These are phyloP conservation scores for Rhyacichthys aspro DNA, from an alignment of 2,797 vertebrate genomes.

Conservation along the genomic window DNA sequence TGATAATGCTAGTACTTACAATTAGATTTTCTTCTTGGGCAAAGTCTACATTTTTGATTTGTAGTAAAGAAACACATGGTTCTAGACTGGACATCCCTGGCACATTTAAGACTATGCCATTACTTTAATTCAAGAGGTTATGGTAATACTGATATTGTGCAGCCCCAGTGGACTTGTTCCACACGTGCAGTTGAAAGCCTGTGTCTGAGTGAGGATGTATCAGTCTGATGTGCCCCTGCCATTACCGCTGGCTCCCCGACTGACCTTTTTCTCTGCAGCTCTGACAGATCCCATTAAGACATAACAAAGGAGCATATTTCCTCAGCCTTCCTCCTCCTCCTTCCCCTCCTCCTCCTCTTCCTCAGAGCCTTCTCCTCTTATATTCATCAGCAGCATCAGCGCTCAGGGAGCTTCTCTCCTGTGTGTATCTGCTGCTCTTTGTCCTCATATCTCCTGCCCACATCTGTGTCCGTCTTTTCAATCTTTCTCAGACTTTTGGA, in stretches of 20 bases:
- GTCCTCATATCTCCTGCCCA: conserved; percentile 4
- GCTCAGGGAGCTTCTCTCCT: conserved; percentile 38
- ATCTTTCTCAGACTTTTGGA: conserved; percentile 3
- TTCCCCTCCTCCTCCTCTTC: conserved; percentile 25
- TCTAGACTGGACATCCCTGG: too few relatives aligned
- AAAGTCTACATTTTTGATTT: too few relatives aligned
- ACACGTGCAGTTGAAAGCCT: too few relatives aligned
- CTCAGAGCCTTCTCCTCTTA: conserved; percentile 50
- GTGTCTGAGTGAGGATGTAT: conserved; percentile 12
- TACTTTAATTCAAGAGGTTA: too few relatives aligned
- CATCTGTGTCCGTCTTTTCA: conserved; percentile 14
- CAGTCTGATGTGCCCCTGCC: conserved; percentile 25
- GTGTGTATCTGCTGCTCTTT: conserved; percentile 13
- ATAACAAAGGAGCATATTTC: conserved; percentile 64
- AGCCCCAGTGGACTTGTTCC: not conserved
- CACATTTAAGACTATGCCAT: too few relatives aligned
- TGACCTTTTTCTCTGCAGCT: conserved; percentile 62
- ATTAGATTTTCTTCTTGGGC: too few relatives aligned
- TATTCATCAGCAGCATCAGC: conserved; percentile 56
- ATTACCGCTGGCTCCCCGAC: conserved; percentile 25
- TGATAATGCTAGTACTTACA: too few relatives aligned
- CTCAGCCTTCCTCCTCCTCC: conserved; percentile 29
- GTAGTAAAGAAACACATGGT: too few relatives aligned
- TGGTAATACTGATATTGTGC: too few relatives aligned
- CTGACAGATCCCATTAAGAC: conserved; percentile 64